These are phyloP conservation scores for Drosophila tsacasi DNA, from an alignment of 1,140 invertebrate species.

Conservation along the genomic window DNA sequence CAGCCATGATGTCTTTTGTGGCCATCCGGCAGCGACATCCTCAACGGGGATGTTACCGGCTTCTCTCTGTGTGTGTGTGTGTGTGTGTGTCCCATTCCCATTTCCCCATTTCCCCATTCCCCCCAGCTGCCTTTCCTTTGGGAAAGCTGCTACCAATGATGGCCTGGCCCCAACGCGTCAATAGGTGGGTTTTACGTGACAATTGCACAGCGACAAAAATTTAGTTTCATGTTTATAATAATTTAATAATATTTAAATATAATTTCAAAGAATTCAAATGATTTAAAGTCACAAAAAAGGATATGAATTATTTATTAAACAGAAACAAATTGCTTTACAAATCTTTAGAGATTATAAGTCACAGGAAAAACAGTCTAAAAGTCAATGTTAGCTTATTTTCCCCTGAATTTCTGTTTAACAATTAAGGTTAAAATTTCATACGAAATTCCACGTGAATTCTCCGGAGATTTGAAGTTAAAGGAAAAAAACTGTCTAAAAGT, in stretches of 20 bases:
- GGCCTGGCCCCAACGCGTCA: constrained; percentile 42
- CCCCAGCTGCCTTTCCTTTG: constrained; percentile 3
- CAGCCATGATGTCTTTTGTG: constrained; percentile 82
- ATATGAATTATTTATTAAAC: too few relatives aligned
- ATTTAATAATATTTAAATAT: too few relatives aligned
- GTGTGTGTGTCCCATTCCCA: constrained; percentile 23
- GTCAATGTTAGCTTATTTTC: too few relatives aligned
- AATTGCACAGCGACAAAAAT: constrained; percentile 12
- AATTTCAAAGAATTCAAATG: too few relatives aligned
- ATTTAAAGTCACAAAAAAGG: too few relatives aligned
- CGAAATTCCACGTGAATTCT: too few relatives aligned
- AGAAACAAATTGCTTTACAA: too few relatives aligned
- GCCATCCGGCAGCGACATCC: constrained; percentile 69
- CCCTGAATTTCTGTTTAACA: too few relatives aligned
- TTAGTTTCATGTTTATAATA: fast-evolving
- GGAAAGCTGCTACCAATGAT: constrained; percentile 42
- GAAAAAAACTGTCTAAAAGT: neutral
- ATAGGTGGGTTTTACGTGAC: constrained; percentile 46
- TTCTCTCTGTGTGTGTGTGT: constrained; percentile 9
- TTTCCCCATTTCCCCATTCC: neutral
- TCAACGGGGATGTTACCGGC: constrained; percentile 59
- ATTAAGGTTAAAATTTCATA: too few relatives aligned
- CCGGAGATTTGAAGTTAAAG: too few relatives aligned
- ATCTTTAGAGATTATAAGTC: too few relatives aligned
- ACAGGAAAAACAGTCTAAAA: too few relatives aligned